Evolutionary conservation across 1,140 invertebrate species (phyloP).

Genomic region (Procambarus clarkii): DNA sequence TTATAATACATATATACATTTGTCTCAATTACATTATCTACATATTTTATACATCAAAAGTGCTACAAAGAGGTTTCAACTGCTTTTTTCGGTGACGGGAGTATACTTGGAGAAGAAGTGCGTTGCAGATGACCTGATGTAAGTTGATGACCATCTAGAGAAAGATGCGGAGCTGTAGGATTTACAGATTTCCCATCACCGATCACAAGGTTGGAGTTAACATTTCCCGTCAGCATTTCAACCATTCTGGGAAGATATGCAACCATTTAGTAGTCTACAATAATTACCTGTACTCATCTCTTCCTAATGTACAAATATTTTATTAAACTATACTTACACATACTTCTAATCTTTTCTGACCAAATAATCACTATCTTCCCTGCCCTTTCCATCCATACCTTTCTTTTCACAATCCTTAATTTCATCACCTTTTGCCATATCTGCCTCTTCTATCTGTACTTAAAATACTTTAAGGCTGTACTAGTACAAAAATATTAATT

Average conservation of each 20-base stretch:
- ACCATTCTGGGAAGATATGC: constrained; percentile 60
- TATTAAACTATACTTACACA: too few species aligned
- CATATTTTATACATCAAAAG: neutral
- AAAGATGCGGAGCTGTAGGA: neutral
- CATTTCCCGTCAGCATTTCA: constrained; percentile 59
- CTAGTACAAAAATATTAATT: too few species aligned
- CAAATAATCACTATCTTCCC: too few species aligned
- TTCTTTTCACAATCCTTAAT: too few species aligned
- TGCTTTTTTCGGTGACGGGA: constrained; percentile 22
- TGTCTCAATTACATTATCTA: neutral
- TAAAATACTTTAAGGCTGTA: too few species aligned
- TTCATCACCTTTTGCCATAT: too few species aligned
- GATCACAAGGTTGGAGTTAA: constrained; percentile 60
- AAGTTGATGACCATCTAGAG: neutral
- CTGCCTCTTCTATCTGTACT: too few species aligned
- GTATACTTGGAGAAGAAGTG: neutral
- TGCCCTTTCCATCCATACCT: too few species aligned
- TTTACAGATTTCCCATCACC: neutral
- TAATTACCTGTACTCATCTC: too few species aligned
- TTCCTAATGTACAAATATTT: too few species aligned
- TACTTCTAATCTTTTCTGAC: too few species aligned
- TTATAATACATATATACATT: neutral
- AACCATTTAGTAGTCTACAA: too few species aligned
- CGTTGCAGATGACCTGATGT: neutral
- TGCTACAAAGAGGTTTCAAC: constrained; percentile 58